Base-by-base conservation (phyloP, 2,888 invertebrate genomes). In the Pseudococcus longispinus region DNA sequence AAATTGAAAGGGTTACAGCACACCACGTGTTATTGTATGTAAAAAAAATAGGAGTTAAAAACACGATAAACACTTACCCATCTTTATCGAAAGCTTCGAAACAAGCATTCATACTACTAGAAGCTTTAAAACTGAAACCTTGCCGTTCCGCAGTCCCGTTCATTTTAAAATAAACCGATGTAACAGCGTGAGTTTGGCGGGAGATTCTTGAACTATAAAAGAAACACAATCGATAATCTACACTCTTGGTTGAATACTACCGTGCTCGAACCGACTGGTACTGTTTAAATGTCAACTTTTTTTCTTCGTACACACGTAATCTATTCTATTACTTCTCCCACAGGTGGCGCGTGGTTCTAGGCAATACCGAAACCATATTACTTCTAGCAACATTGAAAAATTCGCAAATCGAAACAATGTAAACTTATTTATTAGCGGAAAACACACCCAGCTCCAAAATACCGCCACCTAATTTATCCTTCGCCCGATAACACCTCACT, bases 21-120 rank as follows among this genome's bases (percentile, higher is more conserved):
- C n/a, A n/a, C n/a, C n/a, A n/a, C n/a, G n/a, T n/a, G n/a, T n/a
- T n/a, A n/a, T n/a, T n/a, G n/a, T n/a, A n/a, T n/a, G n/a, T n/a
- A n/a, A n/a, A n/a, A n/a, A n/a, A n/a, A n/a, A n/a, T n/a, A n/a
- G n/a, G n/a, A n/a, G n/a, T n/a, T n/a, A n/a, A n/a, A n/a, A n/a
- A n/a, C n/a, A n/a, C n/a, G 18, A 44, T 29, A 44, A 51, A 20
- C 29, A 87, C 94, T 93, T 92, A 96, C 95, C 95, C 94, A 92
- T 97, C 96, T 91, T 96, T 96, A 92, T 97, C 96, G 91, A 97
- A 97, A 89, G 96, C 96, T 90, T 95, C 94, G 91, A 96, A 96
- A 92, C 97, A 97, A 90, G 96, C 96, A 92, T 97, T 96, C 96
- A 97, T 96, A 91, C 93, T 93, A 77, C 37, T 32, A 29, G 32